A percentile compares a stretch with the other conserved stretches of the same genome.
phyloP scores from a whole-genome alignment of 1,140 invertebrate species.

The Monochamus saltuarius region DNA sequence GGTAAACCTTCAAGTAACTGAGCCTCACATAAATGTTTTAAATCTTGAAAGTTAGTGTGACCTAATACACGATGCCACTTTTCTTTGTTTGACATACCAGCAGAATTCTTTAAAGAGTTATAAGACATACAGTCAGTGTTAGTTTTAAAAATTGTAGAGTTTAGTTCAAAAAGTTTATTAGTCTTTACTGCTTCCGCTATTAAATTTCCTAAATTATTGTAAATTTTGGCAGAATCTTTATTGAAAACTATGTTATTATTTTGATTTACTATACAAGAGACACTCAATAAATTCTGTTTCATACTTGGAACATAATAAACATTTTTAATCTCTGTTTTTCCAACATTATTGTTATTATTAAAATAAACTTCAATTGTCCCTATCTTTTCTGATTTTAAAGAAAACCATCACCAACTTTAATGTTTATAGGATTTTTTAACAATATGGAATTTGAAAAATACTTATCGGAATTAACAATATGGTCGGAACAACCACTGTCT shows the following conservation, averaged over 20 bases:
- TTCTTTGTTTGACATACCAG: background rate
- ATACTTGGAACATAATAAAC: slow-evolving; percentile 39
- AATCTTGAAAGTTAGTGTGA: slow-evolving; percentile 4
- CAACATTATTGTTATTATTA: slow-evolving; percentile 27
- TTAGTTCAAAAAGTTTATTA: slow-evolving; percentile 39
- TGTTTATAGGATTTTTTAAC: slow-evolving; percentile 24
- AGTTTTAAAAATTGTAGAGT: slow-evolving; percentile 29
- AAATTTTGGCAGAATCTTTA: slow-evolving; percentile 16
- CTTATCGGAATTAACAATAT: slow-evolving; percentile 45
- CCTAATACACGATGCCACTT: slow-evolving; percentile 8
- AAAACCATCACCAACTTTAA: slow-evolving; percentile 38
- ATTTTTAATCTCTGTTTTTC: slow-evolving; percentile 35
- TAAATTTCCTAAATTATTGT: slow-evolving; percentile 26
- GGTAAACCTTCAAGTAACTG: slow-evolving; percentile 1
- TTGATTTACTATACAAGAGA: slow-evolving; percentile 39
- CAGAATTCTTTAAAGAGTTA: background rate
- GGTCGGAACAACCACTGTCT: slow-evolving; percentile 48
- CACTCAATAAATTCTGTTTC: slow-evolving; percentile 42
- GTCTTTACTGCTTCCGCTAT: slow-evolving; percentile 33
- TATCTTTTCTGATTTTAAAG: slow-evolving; percentile 42
- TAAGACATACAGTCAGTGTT: no score
- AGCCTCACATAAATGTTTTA: background rate
- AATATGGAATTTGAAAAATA: slow-evolving; percentile 45
- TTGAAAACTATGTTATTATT: slow-evolving; percentile 33
- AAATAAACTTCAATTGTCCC: slow-evolving; percentile 37